A percentile compares a stretch with the other conserved stretches of the same genome.
Conservation (phyloP, 2,888 invertebrate species). For the Neocrepidodera transversa region DNA sequence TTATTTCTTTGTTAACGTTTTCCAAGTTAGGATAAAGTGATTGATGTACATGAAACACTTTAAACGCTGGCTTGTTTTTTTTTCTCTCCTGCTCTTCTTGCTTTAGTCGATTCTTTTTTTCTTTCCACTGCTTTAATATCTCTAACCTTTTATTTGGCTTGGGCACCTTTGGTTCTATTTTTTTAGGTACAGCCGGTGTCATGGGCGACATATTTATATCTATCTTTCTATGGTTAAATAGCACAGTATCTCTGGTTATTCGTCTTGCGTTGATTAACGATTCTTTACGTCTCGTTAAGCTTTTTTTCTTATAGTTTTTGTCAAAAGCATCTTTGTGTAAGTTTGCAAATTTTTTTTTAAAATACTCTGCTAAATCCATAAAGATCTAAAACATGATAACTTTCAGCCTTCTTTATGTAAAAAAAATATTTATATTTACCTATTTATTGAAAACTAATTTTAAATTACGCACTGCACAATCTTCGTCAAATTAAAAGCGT, state of each 20-base stretch:
- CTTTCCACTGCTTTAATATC: slow-evolving; percentile 51
- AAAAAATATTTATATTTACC: no score
- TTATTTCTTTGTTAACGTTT: slow-evolving; percentile 47
- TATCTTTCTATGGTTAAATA: slow-evolving; percentile 36
- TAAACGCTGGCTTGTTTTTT: slow-evolving; percentile 52
- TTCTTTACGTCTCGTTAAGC: slow-evolving; percentile 18
- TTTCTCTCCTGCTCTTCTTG: slow-evolving; percentile 41
- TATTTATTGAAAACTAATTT: no score
- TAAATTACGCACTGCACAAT: no score
- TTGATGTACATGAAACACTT: slow-evolving; percentile 46
- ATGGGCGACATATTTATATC: slow-evolving; percentile 36
- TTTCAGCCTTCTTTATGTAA: no score
- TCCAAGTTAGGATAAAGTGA: slow-evolving; percentile 42
- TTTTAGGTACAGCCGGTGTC: slow-evolving; percentile 23
- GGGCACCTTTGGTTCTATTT: background rate
- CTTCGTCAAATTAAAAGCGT: no score
- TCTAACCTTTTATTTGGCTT: slow-evolving; percentile 41
- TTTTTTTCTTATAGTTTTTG: slow-evolving; percentile 37
- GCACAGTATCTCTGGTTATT: slow-evolving; percentile 36
- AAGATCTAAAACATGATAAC: no score
- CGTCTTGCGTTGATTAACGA: slow-evolving; percentile 26
- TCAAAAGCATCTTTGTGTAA: slow-evolving; percentile 31
- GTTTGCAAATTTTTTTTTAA: slow-evolving; percentile 32
- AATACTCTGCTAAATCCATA: slow-evolving; percentile 35
- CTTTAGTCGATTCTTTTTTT: slow-evolving; percentile 46